These are phyloP conservation scores for Athalia cordata DNA, from an alignment of 2,888 invertebrate species.

Conservation along the genomic window DNA sequence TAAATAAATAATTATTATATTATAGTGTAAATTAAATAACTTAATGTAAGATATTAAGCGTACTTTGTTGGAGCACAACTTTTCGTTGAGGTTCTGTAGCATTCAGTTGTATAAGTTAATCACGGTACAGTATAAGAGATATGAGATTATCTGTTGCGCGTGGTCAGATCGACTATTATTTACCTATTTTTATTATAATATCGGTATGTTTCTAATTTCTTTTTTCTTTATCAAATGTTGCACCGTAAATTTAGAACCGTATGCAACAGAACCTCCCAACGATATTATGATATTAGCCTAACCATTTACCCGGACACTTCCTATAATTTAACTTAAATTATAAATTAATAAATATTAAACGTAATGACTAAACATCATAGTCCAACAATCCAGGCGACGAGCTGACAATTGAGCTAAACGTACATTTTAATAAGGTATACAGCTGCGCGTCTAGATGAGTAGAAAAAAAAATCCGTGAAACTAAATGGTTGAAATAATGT, in stretches of 20 bases:
- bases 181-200: not conserved
- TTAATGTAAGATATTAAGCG: conserved; percentile 37
- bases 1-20: conserved; percentile 14
- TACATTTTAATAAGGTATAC: not conserved
- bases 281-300: conserved; percentile 38
- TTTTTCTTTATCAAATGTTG: conserved; percentile 21
- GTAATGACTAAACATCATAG: conserved; percentile 43
- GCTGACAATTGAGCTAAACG: conserved; percentile 38
- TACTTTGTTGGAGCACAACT: conserved; percentile 41
- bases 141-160: not conserved
- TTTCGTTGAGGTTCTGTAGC: conserved; percentile 44
- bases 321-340: conserved; percentile 1
- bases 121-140: conserved; percentile 20
- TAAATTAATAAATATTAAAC: conserved; percentile 43
- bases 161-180: not conserved
- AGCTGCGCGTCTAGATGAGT: not conserved
- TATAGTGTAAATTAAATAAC: conserved; percentile 5
- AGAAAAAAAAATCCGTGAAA: not conserved
- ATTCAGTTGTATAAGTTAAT: conserved; percentile 16
- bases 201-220: not conserved
- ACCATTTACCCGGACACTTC: conserved; percentile 42
- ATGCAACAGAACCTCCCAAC: conserved; percentile 45
- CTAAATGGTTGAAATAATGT: conserved; percentile 9
- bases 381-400: conserved; percentile 36
- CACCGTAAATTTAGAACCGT: conserved; percentile 38